phyloP scores from a whole-genome alignment of 2,888 invertebrate species.

The Willowsia nigromaculata region DNA sequence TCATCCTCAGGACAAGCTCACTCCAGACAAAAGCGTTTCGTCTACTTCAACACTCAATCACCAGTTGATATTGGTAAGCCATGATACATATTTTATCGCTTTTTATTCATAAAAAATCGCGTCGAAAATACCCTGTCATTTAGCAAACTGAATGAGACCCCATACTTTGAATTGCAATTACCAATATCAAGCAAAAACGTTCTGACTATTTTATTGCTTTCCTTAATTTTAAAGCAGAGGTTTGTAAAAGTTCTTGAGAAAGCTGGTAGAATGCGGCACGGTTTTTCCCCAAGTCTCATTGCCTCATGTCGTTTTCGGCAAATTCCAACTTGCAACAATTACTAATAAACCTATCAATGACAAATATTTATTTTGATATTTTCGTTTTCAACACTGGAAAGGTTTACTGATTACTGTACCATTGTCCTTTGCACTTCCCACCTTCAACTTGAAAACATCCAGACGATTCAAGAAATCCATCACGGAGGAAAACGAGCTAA shows the following conservation, averaged over 20 bases:
- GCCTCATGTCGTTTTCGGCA: background rate
- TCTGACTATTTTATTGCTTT: background rate
- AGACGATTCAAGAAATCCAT: conserved; percentile 75
- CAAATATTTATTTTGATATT: background rate
- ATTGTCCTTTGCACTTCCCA: conserved; percentile 78
- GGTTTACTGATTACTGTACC: conserved; percentile 78
- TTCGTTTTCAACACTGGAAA: conserved; percentile 28
- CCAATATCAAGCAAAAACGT: background rate
- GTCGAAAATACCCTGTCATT: too few species aligned
- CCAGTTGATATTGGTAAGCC: conserved; percentile 78
- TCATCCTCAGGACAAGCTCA: conserved; percentile 34
- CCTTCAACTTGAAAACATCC: conserved; percentile 78
- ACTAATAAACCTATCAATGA: background rate
- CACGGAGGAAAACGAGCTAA: conserved; percentile 68
- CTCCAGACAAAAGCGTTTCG: conserved; percentile 78
- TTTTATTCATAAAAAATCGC: too few species aligned
- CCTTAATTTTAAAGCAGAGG: background rate
- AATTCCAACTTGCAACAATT: background rate
- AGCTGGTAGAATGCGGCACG: background rate
- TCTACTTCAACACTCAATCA: conserved; percentile 79
- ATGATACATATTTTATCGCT: too few species aligned
- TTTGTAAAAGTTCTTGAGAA: background rate
- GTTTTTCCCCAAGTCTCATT: background rate
- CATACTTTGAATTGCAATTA: too few species aligned
- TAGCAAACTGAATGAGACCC: too few species aligned